Percentiles rank a stretch among this genome's conserved stretches.
Conservation (phyloP, 53 echinoderm and acorn worm genomes). For the Paelopatides confundens region DNA sequence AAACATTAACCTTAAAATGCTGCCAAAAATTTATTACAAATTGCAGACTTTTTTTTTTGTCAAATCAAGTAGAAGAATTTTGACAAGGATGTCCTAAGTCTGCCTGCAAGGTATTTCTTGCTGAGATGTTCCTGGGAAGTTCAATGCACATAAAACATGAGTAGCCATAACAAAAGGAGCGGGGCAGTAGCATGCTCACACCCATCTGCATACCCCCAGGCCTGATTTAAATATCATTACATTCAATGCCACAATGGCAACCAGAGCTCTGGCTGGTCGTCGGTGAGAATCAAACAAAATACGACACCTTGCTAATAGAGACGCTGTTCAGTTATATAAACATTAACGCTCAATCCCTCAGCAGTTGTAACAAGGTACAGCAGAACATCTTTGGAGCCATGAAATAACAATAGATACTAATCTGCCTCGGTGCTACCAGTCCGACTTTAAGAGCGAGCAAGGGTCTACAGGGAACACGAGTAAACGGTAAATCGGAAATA, state of each 20-base stretch:
- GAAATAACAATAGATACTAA: no score
- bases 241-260: not conserved
- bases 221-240: slow-evolving; percentile 34
- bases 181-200: not conserved
- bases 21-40: slow-evolving; percentile 6
- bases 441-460: no score
- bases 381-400: no score
- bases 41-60: slow-evolving; percentile 33
- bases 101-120: slow-evolving; percentile 22
- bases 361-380: not conserved
- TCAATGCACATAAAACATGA: slow-evolving; percentile 40
- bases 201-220: slow-evolving; percentile 17
- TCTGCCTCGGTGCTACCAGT: no score
- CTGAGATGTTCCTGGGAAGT: slow-evolving; percentile 11
- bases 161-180: not conserved
- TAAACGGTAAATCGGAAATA: not conserved
- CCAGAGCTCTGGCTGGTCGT: not conserved
- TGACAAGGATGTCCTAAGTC: slow-evolving; percentile 12
- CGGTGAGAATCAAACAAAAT: slow-evolving; percentile 31
- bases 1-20: not conserved
- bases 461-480: not conserved
- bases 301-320: slow-evolving; percentile 32
- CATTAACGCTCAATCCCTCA: not conserved
- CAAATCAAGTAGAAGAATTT: slow-evolving; percentile 25
- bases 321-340: slow-evolving; percentile 14